Base-by-base conservation (phyloP, 2,888 invertebrate genomes). In the Leistus spinibarbis region DNA sequence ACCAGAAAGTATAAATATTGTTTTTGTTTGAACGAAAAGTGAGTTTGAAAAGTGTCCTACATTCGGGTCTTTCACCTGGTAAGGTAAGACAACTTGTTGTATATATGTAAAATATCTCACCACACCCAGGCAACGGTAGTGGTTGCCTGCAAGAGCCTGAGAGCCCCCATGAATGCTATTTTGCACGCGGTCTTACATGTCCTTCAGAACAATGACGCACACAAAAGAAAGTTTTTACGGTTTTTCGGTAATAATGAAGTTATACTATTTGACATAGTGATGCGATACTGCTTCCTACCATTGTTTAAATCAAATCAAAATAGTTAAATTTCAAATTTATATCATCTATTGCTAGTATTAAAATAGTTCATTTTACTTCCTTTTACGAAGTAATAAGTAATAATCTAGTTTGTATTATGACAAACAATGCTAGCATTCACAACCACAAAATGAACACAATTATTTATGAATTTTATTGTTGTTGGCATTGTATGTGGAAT, bases 21-120 rank as follows among this genome's bases (percentile, higher is more conserved):
- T 74, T 71, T 70, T 70, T 67, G 54, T 67, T 40, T 74, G 67
- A 67, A 69, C 76, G 78, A 78, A 79, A 79, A 79, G 79, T 77
- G 78, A 79, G 75, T 79, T 79, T 77, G 79, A 79, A 79, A 79
- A 79, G 77, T 78, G 77, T 73, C 77, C 79, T 74, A 79, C 76
- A 77, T 79, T 67, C 69, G 74, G 79, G 78, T 79, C 78, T 76
- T 79, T 79, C 78, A 79, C 78, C 79, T 73, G 63, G 69, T 64
- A 75, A 75, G 69, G 74, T 67, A 68, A 60, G 68, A 68, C 67
- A 60, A 71, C 57, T 65, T 60, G 60, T 62, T 24, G 63, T 74
- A 68, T 62, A 40, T 65, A 60, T 73, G 54, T 65, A 71, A 68
- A 54, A 27, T 65, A 57, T 5, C 23, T 22, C 19, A 57, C 72